Evolutionary conservation across 2,797 vertebrate species (phyloP), one percentile per base, ranked within the genome.

Genomic region (Myotis vivesi): DNA sequence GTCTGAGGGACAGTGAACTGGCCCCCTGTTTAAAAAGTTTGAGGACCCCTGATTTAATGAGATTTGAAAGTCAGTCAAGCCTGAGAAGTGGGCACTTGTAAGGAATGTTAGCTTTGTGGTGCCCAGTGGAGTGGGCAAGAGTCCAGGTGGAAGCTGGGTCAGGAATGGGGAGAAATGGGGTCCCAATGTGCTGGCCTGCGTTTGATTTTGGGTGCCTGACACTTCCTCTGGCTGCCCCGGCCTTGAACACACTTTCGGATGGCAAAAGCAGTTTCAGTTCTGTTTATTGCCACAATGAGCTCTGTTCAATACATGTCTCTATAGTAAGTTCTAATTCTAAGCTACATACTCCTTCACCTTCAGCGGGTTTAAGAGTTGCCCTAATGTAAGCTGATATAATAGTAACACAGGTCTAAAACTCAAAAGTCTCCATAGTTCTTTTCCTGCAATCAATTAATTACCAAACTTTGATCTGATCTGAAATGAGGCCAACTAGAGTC

Each of bases 401-500:
- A 49, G 28, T 30, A 62, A 62, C 28, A 30, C n/a, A 53, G 36
- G 30, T 89, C 25, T 15, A 41, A 93, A 64, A 85, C 68, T 41
- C 25, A 25, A 88, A 84, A 28, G 16, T 64, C 44, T 85, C n/a
- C 49, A 20, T 33, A 17, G 28, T 30, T 83, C 75, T 80, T 46
- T 64, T 25, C 22, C 17, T 68, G 53, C 6, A 79, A 49, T 25
- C 55, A 20, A 49, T 41, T 79, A 59, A 59, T 86, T 80, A 89
- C 71, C 33, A 94, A 81, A 84, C 91, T 44, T 55, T 55, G 68
- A 79, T 94, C 41, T 62, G 22, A 59, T 80, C 38, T 72, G 64
- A 95, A 96, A 83, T 25, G 57, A 62, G 38, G 46, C 66, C 83
- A 92, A 49, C 87, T 44, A 55, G 2, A 51, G 89, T 75, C 41